These are phyloP conservation scores for Helicoverpa armigera DNA, from an alignment of 1,140 invertebrate genomes.

Conservation along the genomic window DNA sequence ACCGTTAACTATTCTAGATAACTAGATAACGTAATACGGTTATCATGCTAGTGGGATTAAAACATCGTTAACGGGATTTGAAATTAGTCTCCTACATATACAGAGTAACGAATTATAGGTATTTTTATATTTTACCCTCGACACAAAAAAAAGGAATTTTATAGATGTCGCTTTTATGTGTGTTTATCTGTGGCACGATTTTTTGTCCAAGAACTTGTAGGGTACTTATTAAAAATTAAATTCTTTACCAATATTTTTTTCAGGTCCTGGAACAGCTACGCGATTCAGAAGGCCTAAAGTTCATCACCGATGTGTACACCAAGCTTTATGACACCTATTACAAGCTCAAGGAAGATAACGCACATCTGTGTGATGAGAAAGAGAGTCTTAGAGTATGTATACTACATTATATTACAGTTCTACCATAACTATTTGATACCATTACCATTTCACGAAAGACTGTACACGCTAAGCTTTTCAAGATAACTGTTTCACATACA, in stretches of 20 bases:
- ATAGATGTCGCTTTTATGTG: too few species aligned
- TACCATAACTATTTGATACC: too few species aligned
- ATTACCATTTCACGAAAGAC: too few species aligned
- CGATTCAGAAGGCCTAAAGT: conserved; percentile 79
- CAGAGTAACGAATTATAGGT: neutral
- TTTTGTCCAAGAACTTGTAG: too few species aligned
- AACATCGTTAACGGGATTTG: neutral
- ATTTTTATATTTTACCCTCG: neutral
- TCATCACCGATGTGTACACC: conserved; percentile 87
- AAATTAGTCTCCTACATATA: neutral
- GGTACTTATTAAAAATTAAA: too few species aligned
- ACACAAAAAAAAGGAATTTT: too few species aligned
- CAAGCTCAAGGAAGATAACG: conserved; percentile 85
- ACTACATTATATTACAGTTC: too few species aligned
- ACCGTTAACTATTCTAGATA: neutral
- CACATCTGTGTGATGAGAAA: conserved; percentile 80
- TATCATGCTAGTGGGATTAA: neutral
- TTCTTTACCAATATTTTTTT: neutral
- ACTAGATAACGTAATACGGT: neutral
- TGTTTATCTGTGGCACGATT: too few species aligned
- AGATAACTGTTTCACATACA: too few species aligned
- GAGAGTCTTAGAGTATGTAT: conserved; percentile 77
- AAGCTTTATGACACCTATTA: conserved; percentile 88
- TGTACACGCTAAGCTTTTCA: too few species aligned
- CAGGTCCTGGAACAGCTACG: conserved; percentile 86